Conservation (phyloP, 2,888 invertebrate species). For the Torymus tubicola region DNA sequence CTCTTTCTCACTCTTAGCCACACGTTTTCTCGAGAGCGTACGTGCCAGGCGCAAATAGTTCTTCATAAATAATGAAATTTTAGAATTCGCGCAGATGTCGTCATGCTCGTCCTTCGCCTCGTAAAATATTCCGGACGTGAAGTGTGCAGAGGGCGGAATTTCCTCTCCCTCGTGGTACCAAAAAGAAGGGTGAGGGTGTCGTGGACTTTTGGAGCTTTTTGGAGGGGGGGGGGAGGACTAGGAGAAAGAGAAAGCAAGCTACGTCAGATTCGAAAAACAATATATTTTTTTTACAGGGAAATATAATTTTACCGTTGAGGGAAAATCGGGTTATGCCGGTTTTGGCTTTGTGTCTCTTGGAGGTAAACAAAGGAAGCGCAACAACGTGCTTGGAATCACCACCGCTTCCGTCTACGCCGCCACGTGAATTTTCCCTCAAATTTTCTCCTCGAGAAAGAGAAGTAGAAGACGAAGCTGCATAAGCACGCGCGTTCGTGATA, state of each 20-base stretch:
- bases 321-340: slow-evolving; percentile 26
- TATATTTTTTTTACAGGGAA: slow-evolving; percentile 7
- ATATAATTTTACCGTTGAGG: slow-evolving; percentile 3
- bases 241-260: too few relatives aligned
- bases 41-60: slow-evolving; percentile 51
- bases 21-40: neutral
- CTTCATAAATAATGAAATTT: slow-evolving; percentile 62
- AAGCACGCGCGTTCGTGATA: neutral
- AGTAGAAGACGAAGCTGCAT: neutral
- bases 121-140: slow-evolving; percentile 56
- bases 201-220: slow-evolving; percentile 17
- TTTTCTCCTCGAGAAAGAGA: neutral
- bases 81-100: slow-evolving; percentile 53
- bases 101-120: slow-evolving; percentile 53
- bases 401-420: neutral
- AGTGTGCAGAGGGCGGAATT: slow-evolving; percentile 29
- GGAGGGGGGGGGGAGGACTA: neutral
- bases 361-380: slow-evolving; percentile 39
- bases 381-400: slow-evolving; percentile 42
- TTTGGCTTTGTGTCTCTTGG: slow-evolving; percentile 6
- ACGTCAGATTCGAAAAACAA: slow-evolving; percentile 10
- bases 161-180: slow-evolving; percentile 7
- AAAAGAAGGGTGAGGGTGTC: neutral
- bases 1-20: too few relatives aligned
- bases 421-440: neutral